phyloP scores from a whole-genome alignment of 2,113 vertebrate species.

The Antechinus flavipes region DNA sequence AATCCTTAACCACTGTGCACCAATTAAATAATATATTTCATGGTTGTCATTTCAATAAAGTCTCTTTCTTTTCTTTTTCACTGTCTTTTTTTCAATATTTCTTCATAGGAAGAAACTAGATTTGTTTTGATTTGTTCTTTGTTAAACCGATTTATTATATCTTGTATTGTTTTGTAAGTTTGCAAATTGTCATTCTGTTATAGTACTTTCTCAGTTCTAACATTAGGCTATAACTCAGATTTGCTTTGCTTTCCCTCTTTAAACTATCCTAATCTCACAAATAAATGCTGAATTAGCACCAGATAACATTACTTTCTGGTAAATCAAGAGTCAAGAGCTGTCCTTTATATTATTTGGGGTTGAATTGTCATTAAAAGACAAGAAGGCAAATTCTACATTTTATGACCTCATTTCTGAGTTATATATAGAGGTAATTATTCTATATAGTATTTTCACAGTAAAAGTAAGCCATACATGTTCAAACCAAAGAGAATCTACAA shows the following conservation, averaged over 20 bases:
- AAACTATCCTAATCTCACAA: not conserved
- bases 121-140: not conserved
- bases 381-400: constrained; percentile 34
- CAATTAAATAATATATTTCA: no score
- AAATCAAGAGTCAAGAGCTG: constrained; percentile 20
- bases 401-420: not conserved
- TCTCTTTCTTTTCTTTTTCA: no score
- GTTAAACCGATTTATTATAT: not conserved
- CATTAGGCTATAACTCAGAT: constrained; percentile 1
- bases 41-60: no score
- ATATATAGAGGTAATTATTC: not conserved
- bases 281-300: not conserved
- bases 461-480: not conserved
- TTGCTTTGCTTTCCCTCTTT: constrained; percentile 10
- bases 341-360: constrained; percentile 33
- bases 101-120: no score
- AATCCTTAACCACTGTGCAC: no score
- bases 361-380: constrained; percentile 54
- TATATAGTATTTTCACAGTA: constrained; percentile 44
- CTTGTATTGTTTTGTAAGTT: not conserved
- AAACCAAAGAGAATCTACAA: constrained; percentile 1
- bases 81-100: no score
- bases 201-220: not conserved
- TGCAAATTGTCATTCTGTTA: not conserved
- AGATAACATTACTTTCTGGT: constrained; percentile 23